Conservation (phyloP, 2,113 vertebrate species). For the Sus scrofa region DNA sequence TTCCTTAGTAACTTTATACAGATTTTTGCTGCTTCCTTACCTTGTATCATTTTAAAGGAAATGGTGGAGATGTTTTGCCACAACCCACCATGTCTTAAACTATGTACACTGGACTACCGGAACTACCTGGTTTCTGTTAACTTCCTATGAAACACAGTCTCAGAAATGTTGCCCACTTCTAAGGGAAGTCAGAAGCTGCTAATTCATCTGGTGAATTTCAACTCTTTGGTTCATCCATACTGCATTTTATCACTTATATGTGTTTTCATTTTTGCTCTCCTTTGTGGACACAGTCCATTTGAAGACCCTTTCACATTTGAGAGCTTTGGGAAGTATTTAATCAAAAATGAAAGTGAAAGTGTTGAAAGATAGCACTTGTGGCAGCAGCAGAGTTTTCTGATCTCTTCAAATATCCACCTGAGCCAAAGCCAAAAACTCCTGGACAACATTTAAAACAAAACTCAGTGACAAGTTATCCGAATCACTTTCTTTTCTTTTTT, state of each 20-base stretch:
- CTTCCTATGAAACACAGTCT: neutral
- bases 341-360: neutral
- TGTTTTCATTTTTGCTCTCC: neutral
- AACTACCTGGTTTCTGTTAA: neutral
- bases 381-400: neutral
- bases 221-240: neutral
- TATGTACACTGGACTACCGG: neutral
- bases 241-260: neutral
- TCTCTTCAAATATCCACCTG: neutral
- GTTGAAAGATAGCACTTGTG: neutral
- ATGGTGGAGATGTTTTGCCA: neutral
- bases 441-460: neutral
- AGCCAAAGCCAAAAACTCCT: neutral
- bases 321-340: slow-evolving; percentile 22
- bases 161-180: neutral
- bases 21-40: neutral
- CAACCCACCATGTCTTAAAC: neutral
- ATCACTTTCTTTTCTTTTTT: neutral
- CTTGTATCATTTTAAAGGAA: slow-evolving; percentile 22
- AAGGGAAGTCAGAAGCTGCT: neutral
- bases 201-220: neutral
- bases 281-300: neutral
- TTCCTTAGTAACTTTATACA: neutral
- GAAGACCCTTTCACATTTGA: neutral
- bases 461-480: neutral